phyloP scores from a whole-genome alignment of 2,113 vertebrate species.

The Tetrax tetrax region DNA sequence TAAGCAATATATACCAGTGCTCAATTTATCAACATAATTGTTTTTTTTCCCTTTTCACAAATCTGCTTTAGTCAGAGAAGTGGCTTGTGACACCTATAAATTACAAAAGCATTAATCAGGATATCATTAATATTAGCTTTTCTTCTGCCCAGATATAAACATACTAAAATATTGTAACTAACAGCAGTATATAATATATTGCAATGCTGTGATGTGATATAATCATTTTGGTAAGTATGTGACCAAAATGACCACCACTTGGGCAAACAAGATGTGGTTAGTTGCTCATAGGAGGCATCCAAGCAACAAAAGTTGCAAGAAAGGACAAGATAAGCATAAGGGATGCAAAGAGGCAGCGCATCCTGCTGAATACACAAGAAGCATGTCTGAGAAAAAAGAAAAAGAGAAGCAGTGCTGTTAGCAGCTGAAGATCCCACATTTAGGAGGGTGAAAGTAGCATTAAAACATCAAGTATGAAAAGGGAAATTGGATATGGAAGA shows the following conservation, averaged over 20 bases:
- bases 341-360: not conserved
- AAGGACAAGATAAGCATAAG: not conserved
- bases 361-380: not conserved
- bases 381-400: not conserved
- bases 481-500: not conserved
- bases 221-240: not conserved
- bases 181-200: not conserved
- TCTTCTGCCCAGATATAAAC: not conserved
- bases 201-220: not conserved
- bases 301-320: not conserved
- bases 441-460: not conserved
- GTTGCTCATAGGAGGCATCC: not conserved
- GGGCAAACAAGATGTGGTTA: not conserved
- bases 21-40: not conserved
- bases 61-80: not conserved
- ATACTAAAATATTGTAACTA: not conserved
- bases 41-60: not conserved
- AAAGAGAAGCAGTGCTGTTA: not conserved
- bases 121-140: not conserved
- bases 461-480: not conserved
- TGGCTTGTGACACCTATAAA: not conserved
- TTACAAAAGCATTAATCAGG: not conserved
- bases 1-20: not conserved
- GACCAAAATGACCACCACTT: not conserved
- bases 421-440: not conserved